phyloP scores from a whole-genome alignment of 2,113 vertebrate species.

The Lathamus discolor region DNA sequence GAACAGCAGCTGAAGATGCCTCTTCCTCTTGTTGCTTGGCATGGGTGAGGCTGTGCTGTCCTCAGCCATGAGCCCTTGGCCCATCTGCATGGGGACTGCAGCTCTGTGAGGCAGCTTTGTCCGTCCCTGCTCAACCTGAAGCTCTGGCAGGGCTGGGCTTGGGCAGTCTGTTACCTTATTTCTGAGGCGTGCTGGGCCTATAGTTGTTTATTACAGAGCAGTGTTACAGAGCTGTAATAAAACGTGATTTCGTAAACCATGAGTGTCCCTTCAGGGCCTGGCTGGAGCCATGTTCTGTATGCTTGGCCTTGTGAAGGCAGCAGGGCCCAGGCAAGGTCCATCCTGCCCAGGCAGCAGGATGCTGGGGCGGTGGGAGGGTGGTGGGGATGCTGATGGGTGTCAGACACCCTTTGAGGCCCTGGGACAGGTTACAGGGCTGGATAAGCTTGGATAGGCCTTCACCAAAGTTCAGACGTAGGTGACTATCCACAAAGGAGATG shows the following conservation, averaged over 20 bases:
- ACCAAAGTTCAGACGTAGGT: neutral
- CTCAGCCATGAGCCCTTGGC: neutral
- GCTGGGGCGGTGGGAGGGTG: accelerated
- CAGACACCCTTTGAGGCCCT: neutral
- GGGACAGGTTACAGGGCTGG: neutral
- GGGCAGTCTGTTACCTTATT: neutral
- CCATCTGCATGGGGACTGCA: accelerated
- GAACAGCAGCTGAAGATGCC: neutral
- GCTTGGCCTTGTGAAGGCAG: neutral
- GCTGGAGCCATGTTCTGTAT: neutral
- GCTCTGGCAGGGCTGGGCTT: neutral
- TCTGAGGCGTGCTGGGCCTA: accelerated
- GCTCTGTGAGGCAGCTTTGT: neutral
- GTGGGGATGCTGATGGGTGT: accelerated
- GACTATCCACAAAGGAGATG: accelerated
- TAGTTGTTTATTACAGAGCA: neutral
- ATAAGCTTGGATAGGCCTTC: neutral
- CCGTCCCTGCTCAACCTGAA: neutral
- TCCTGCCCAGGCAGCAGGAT: neutral
- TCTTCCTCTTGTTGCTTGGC: neutral
- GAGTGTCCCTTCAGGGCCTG: neutral
- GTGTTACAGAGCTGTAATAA: neutral
- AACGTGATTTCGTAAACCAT: neutral
- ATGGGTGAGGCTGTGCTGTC: accelerated
- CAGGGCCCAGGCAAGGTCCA: neutral